Evolutionary conservation across 2,888 invertebrate species (phyloP).

Genomic region (Tenthredo distinguenda): DNA sequence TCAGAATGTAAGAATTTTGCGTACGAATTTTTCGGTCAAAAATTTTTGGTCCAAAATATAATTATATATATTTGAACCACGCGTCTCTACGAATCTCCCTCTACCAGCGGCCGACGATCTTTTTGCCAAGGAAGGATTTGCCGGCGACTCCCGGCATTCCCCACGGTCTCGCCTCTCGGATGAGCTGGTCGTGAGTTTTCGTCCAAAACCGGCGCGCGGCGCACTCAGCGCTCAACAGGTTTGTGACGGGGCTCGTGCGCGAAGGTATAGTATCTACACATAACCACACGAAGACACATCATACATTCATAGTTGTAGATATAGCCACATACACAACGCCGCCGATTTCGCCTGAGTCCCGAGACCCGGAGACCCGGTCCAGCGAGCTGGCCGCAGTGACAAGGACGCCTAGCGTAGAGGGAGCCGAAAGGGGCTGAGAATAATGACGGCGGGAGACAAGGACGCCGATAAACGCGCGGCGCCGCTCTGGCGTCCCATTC

Average conservation of each 20-base stretch:
- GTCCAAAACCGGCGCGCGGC: slow-evolving; percentile 26
- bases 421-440: slow-evolving; percentile 53
- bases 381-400: slow-evolving; percentile 15
- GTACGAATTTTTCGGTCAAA: no score
- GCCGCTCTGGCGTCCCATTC: slow-evolving; percentile 73
- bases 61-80: no score
- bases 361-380: slow-evolving; percentile 41
- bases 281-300: neutral
- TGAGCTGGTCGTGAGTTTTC: slow-evolving; percentile 24
- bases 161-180: slow-evolving; percentile 11
- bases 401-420: slow-evolving; percentile 30
- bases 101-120: neutral
- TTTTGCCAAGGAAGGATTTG: neutral
- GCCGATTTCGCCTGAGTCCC: slow-evolving; percentile 32
- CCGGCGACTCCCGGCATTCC: slow-evolving; percentile 17
- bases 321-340: neutral
- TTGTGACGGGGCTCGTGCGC: slow-evolving; percentile 34
- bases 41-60: no score
- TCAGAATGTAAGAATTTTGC: no score
- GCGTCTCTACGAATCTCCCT: neutral
- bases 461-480: slow-evolving; percentile 70
- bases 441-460: slow-evolving; percentile 66
- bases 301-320: neutral
- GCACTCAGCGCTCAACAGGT: slow-evolving; percentile 31
- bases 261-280: neutral